Conservation (phyloP, 2,888 invertebrate genomes). For the Piscicola geometra region DNA sequence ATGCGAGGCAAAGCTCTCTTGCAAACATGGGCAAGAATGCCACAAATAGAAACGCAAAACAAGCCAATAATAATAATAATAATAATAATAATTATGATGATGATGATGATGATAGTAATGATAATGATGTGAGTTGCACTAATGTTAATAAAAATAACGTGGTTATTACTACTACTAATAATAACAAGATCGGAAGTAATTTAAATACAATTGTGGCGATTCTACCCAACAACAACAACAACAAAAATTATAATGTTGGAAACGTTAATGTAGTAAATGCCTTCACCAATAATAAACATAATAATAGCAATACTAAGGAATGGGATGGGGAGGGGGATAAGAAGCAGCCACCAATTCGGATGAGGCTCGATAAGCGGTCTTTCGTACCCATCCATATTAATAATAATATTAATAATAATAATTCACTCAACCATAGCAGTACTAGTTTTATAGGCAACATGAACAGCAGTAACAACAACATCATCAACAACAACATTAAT, state of each 20-base stretch:
- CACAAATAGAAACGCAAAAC: not conserved
- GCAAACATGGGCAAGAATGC: not conserved
- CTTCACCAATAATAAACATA: not conserved
- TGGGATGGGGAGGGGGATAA: not conserved
- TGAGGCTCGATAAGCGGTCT: constrained; percentile 24
- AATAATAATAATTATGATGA: constrained; percentile 2
- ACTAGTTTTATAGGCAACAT: constrained; percentile 12
- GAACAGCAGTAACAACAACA: no score
- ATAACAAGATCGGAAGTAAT: not conserved
- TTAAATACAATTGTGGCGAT: not conserved
- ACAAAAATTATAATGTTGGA: constrained; percentile 5
- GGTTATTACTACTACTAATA: not conserved
- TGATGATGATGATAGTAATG: constrained; percentile 5
- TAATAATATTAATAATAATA: not conserved
- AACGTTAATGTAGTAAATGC: constrained; percentile 20
- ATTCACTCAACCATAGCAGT: not conserved
- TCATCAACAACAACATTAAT: not conserved
- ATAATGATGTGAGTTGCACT: not conserved
- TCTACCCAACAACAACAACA: not conserved
- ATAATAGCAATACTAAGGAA: constrained; percentile 1
- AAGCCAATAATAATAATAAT: not conserved
- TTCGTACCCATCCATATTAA: constrained; percentile 10
- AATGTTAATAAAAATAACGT: not conserved
- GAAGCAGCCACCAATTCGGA: constrained; percentile 29
- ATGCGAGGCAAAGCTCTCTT: constrained; percentile 4